Evolutionary conservation across 2,888 invertebrate genomes (phyloP), one percentile per base, ranked within the genome.

Genomic region (Rutpela maculata): DNA sequence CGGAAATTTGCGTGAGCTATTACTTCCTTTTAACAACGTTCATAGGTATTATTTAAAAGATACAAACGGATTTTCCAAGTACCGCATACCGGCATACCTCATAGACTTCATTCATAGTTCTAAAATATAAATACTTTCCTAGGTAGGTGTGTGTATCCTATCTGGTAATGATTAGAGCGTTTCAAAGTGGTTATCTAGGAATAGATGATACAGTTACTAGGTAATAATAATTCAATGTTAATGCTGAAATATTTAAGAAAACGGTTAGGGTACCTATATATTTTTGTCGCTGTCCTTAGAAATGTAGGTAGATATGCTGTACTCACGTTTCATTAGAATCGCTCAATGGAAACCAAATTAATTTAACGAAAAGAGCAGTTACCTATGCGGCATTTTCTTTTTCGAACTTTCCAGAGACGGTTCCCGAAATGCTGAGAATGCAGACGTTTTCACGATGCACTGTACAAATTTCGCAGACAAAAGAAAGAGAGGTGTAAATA

Each of bases 401-500:
- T 57, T 68, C 67, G 77, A 78, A 79, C 72, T 79, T 78, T 76
- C 78, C 76, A 78, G 75, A 73, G 74, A 72, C 57, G 38, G 74
- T 74, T 72, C 74, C 80, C 78, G 72, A 79, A 75, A 79, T 76
- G 76, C 79, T 75, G 74, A 78, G 78, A 79, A 80, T 80, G 82
- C 81, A 82, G 83, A 85, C 85, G 83, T 86, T 86, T 85, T 85
- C 83, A 84, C 82, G 82, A 84, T 85, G 85, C 84, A 85, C 83
- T 83, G 83, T 84, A 85, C 83, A 83, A 78, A 77, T 76, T 78
- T 80, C 75, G 76, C 80, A 79, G 77, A 80, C 80, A 75, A 80
- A 79, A 77, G 72, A 78, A 80, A 76, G 78, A 80, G 81, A 81
- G 73, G 74, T 74, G 69, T 63, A 73, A 68, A 80, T 77, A 67